Percentiles rank a stretch among this genome's conserved stretches.
phyloP scores from a whole-genome alignment of 2,113 vertebrate genomes.

The Naja naja region DNA sequence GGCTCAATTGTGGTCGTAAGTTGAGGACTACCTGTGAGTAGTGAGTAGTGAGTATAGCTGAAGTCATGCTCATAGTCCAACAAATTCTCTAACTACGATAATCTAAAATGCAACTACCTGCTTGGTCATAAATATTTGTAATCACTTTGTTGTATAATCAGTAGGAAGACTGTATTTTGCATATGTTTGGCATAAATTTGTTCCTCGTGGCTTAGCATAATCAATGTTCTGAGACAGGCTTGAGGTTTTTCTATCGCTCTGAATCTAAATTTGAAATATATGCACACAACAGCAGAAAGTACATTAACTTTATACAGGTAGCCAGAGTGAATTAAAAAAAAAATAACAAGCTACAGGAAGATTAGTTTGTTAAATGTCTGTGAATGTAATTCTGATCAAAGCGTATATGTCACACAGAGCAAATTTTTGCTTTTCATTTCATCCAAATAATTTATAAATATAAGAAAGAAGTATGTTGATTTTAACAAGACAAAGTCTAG shows the following conservation, averaged over 20 bases:
- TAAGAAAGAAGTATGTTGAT: background rate
- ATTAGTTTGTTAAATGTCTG: background rate
- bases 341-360: background rate
- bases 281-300: background rate
- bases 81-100: background rate
- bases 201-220: background rate
- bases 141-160: background rate
- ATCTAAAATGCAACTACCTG: background rate
- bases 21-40: background rate
- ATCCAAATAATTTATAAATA: background rate
- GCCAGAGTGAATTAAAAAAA: background rate
- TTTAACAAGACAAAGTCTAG: background rate
- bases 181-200: background rate
- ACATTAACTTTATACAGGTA: background rate
- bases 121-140: background rate
- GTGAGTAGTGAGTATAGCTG: background rate
- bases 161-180: background rate
- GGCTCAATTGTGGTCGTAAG: background rate
- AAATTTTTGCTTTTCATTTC: background rate
- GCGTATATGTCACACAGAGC: background rate
- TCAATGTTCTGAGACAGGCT: background rate
- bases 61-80: background rate
- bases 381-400: background rate
- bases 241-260: background rate
- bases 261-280: background rate